These are phyloP conservation scores for Zosterops hypoxanthus DNA, from an alignment of 2,113 vertebrate species.

Conservation along the genomic window DNA sequence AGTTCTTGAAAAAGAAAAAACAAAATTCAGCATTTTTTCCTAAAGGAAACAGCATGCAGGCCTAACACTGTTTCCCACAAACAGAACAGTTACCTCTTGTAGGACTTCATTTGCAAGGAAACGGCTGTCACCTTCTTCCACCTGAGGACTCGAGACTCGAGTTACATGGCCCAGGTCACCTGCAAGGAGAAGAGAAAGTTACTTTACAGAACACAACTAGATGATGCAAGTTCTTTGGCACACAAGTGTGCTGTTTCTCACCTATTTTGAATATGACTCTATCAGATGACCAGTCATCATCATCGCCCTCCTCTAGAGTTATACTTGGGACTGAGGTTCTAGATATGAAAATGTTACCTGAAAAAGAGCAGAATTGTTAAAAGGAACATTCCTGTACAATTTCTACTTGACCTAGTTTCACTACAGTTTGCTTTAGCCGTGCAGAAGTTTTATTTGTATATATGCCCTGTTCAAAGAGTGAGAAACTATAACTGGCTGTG, in stretches of 20 bases:
- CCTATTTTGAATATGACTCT: constrained; percentile 96
- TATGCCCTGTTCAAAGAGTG: background rate
- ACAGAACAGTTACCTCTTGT: constrained; percentile 84
- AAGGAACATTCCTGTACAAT: background rate
- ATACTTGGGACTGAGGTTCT: constrained; percentile 79
- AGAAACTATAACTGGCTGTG: background rate
- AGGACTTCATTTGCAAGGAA: constrained; percentile 96
- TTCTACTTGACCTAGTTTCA: background rate
- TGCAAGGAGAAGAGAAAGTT: constrained; percentile 47
- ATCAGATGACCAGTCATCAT: constrained; percentile 85
- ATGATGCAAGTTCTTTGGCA: background rate
- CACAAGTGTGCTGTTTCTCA: constrained; percentile 47
- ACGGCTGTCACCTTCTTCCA: constrained; percentile 96
- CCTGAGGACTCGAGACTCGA: constrained; percentile 91
- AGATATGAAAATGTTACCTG: constrained; percentile 98
- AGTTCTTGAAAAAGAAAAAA: constrained; percentile 79
- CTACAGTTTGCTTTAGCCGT: background rate
- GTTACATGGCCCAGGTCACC: constrained; percentile 98
- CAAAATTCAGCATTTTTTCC: background rate
- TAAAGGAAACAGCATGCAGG: background rate
- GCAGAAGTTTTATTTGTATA: background rate
- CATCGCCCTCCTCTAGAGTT: constrained; percentile 87
- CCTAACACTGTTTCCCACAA: background rate
- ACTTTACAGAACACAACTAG: background rate
- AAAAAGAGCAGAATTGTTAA: background rate